Conservation (phyloP, 2,113 vertebrate genomes). For the Dipodomys stephensi region DNA sequence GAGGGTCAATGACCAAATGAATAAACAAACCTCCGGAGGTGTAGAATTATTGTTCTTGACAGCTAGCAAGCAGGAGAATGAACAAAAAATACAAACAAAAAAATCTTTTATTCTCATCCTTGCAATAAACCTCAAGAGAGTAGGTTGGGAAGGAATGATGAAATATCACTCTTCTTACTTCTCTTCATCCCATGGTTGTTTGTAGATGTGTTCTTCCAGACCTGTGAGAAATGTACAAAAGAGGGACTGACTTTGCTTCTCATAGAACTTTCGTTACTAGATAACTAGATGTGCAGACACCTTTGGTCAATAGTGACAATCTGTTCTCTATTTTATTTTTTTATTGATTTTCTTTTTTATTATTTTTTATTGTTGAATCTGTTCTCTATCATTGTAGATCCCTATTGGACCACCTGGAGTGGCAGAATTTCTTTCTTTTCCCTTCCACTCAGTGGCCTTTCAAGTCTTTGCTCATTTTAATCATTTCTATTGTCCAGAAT, state of each 20-base stretch:
- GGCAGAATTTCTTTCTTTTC: background rate
- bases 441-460: background rate
- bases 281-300: background rate
- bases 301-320: background rate
- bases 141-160: background rate
- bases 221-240: background rate
- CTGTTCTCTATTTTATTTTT: background rate
- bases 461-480: background rate
- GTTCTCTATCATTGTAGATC: background rate
- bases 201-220: background rate
- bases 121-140: background rate
- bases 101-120: background rate
- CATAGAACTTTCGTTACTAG: background rate
- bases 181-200: background rate
- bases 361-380: background rate
- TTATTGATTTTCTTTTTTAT: no score
- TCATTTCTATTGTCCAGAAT: background rate
- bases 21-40: background rate
- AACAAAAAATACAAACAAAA: constrained; percentile 31
- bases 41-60: constrained; percentile 21
- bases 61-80: constrained; percentile 7
- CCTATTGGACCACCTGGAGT: background rate
- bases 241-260: background rate
- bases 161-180: background rate
- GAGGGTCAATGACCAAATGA: background rate